phyloP scores from a whole-genome alignment of 2,888 invertebrate genomes.

The Netelia fuscicornis region DNA sequence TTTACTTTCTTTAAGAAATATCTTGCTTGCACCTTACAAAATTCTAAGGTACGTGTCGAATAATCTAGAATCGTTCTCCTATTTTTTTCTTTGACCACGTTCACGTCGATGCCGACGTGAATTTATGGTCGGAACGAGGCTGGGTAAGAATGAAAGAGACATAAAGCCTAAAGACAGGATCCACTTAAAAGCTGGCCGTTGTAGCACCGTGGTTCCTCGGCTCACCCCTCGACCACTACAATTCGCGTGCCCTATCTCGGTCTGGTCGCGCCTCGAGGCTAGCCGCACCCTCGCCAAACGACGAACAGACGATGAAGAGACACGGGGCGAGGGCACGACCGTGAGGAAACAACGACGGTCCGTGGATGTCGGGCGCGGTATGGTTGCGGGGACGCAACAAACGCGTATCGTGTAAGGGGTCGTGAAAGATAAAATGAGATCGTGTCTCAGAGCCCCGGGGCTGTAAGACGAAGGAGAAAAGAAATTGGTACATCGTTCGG shows the following conservation, averaged over 20 bases:
- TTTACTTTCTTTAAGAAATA: too few species aligned
- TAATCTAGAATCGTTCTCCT: not conserved
- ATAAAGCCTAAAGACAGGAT: slow-evolving; percentile 73
- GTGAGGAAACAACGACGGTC: slow-evolving; percentile 50
- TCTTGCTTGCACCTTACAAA: too few species aligned
- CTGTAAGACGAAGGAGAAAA: slow-evolving; percentile 77
- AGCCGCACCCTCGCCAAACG: slow-evolving; percentile 64
- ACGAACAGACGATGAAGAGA: slow-evolving; percentile 46
- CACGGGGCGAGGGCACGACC: slow-evolving; percentile 58
- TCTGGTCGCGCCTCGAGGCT: slow-evolving; percentile 77
- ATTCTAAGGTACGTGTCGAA: not conserved
- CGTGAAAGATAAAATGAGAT: slow-evolving; percentile 84
- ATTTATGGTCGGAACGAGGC: slow-evolving; percentile 54
- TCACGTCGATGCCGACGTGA: slow-evolving; percentile 45
- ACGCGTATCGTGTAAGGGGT: slow-evolving; percentile 83
- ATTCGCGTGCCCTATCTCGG: slow-evolving; percentile 82
- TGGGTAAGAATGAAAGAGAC: slow-evolving; percentile 62
- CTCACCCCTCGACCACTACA: slow-evolving; percentile 72
- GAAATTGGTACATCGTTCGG: slow-evolving; percentile 83
- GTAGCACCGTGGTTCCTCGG: slow-evolving; percentile 69
- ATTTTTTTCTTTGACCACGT: slow-evolving; percentile 28
- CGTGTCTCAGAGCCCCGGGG: slow-evolving; percentile 78
- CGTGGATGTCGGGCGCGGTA: slow-evolving; percentile 65
- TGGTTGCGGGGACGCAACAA: slow-evolving; percentile 79
- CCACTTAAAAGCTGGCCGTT: slow-evolving; percentile 76